Evolutionary conservation across 2,113 vertebrate genomes (phyloP).

Genomic region (Raja brachyura): DNA sequence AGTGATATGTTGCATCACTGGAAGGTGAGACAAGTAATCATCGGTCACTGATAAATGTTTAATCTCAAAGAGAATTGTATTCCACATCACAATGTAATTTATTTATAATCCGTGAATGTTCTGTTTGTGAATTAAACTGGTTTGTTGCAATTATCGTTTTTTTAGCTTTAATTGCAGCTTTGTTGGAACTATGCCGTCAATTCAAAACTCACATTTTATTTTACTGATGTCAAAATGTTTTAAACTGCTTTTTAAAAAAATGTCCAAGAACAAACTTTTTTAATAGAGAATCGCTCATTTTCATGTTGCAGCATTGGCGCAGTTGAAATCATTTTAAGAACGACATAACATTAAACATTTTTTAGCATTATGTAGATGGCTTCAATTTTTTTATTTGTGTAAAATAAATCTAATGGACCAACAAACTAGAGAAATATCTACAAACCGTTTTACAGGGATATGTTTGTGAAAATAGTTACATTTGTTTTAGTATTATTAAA

Average conservation of each 20-base stretch:
- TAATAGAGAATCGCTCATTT: background rate
- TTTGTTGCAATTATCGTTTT: constrained; percentile 1
- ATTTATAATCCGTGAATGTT: constrained; percentile 33
- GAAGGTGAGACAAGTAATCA: background rate
- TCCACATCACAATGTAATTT: constrained; percentile 19
- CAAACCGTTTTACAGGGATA: background rate
- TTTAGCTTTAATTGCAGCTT: constrained; percentile 9
- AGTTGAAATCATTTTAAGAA: background rate
- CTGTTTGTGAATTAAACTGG: constrained; percentile 22
- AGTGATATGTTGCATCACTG: background rate
- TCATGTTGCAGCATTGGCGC: background rate
- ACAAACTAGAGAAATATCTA: background rate
- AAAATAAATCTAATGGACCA: background rate
- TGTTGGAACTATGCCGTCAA: background rate
- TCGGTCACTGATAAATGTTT: background rate
- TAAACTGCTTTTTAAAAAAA: constrained; percentile 6
- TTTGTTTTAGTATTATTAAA: background rate
- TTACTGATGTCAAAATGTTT: constrained; percentile 17
- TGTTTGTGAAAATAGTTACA: background rate
- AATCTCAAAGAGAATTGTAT: background rate
- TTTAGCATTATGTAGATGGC: background rate
- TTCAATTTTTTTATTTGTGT: background rate
- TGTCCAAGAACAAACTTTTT: constrained; percentile 20
- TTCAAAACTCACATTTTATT: constrained; percentile 4
- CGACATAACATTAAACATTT: constrained; percentile 13